Evolutionary conservation across 2,888 invertebrate genomes (phyloP).

Genomic region (Drosophila demipolita): DNA sequence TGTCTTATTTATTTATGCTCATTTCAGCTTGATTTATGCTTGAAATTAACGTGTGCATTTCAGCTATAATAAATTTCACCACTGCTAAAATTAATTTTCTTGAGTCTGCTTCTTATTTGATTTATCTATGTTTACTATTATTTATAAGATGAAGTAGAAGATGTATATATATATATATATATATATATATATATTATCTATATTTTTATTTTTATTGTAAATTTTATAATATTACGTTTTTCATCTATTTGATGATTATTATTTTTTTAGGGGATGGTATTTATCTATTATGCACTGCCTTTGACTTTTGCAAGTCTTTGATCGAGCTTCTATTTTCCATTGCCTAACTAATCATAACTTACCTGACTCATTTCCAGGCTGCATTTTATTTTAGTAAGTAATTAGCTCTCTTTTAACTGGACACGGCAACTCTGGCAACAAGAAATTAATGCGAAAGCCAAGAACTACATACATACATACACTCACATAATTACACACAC

Average conservation of each 20-base stretch:
- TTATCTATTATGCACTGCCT: background rate
- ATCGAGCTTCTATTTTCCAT: background rate
- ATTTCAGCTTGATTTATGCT: constrained; percentile 72
- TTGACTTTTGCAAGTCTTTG: background rate
- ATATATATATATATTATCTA: background rate
- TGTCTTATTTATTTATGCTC: constrained; percentile 57
- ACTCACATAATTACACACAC: background rate
- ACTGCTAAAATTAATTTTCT: constrained; percentile 47
- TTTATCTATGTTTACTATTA: constrained; percentile 18
- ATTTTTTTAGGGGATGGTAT: background rate
- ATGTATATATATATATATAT: too few relatives aligned
- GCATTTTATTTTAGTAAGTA: constrained; percentile 21
- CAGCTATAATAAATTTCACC: constrained; percentile 63
- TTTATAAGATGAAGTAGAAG: background rate
- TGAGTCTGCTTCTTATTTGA: background rate
- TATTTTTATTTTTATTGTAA: background rate
- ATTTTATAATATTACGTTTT: background rate
- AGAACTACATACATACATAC: background rate
- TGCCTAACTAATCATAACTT: background rate
- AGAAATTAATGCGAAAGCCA: constrained; percentile 43
- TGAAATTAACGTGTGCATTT: constrained; percentile 71
- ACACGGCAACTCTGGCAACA: constrained; percentile 25
- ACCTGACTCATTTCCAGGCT: constrained; percentile 1
- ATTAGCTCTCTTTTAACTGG: constrained; percentile 42
- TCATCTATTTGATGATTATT: background rate